Conservation (phyloP, 2,113 vertebrate genomes). For the Nanger granti region DNA sequence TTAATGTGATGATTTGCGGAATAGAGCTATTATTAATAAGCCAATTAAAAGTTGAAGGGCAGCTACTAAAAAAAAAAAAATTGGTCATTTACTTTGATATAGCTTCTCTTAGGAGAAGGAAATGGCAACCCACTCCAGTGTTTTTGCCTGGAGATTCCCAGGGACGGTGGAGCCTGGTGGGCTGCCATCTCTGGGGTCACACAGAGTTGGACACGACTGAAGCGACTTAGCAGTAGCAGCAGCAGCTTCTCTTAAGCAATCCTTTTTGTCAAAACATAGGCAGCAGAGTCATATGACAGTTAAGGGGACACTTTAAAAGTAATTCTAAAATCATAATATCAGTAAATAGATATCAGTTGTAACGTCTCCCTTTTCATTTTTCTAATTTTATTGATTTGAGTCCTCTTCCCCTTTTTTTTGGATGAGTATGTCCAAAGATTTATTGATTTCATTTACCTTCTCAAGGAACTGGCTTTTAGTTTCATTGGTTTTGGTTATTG, state of each 20-base stretch:
- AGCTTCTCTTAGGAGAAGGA: background rate
- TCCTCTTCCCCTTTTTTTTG: accelerated
- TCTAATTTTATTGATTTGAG: background rate
- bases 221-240: too few species aligned
- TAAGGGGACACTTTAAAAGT: background rate
- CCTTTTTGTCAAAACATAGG: background rate
- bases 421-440: background rate
- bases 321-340: background rate
- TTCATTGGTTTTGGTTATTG: background rate
- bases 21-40: constrained; percentile 60
- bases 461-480: background rate
- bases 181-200: too few species aligned
- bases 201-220: too few species aligned
- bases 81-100: background rate
- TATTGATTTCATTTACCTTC: background rate
- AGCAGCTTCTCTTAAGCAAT: background rate
- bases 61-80: background rate
- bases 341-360: background rate
- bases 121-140: too few species aligned
- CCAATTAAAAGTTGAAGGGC: constrained; percentile 58
- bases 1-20: constrained; percentile 66
- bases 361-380: background rate
- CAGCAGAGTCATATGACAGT: background rate
- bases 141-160: too few species aligned
- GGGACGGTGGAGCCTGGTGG: too few species aligned